Conservation (phyloP, 2,888 invertebrate genomes). For the Pristionchus mayeri region DNA sequence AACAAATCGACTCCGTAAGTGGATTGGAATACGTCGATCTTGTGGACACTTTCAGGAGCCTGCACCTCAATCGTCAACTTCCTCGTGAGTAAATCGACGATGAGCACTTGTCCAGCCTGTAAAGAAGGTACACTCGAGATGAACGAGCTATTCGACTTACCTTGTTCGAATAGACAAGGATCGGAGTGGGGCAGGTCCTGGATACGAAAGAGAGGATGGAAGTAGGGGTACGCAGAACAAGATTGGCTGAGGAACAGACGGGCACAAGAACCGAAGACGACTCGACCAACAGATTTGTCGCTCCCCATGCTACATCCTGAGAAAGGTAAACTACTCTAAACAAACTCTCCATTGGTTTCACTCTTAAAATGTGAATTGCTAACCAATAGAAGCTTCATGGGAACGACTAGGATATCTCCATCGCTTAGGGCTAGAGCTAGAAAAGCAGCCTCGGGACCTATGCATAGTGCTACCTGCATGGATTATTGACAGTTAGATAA, state of each 20-base stretch:
- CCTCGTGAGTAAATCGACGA: conserved; percentile 60
- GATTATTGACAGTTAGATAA: neutral
- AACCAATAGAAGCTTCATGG: conserved; percentile 62
- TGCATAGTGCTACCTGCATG: conserved; percentile 56
- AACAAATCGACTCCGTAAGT: conserved; percentile 60
- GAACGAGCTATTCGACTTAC: neutral
- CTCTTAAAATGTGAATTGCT: conserved; percentile 36
- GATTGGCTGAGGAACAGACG: conserved; percentile 30
- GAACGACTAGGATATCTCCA: conserved; percentile 65
- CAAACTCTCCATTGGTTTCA: neutral
- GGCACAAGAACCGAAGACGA: conserved; percentile 41
- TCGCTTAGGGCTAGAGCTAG: conserved; percentile 66
- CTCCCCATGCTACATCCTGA: conserved; percentile 48
- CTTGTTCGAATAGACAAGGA: conserved; percentile 44
- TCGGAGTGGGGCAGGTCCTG: neutral
- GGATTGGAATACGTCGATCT: conserved; percentile 62
- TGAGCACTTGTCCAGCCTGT: conserved; percentile 63
- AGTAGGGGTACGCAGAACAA: conserved; percentile 28
- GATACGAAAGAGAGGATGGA: conserved; percentile 40
- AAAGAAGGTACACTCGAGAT: neutral
- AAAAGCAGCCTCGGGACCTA: conserved; percentile 65
- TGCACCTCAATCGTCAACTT: conserved; percentile 61
- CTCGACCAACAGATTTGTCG: conserved; percentile 3
- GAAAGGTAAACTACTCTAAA: neutral
- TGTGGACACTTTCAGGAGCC: conserved; percentile 64